These are phyloP conservation scores for Meganola albula DNA, from an alignment of 2,888 invertebrate genomes.

Conservation along the genomic window DNA sequence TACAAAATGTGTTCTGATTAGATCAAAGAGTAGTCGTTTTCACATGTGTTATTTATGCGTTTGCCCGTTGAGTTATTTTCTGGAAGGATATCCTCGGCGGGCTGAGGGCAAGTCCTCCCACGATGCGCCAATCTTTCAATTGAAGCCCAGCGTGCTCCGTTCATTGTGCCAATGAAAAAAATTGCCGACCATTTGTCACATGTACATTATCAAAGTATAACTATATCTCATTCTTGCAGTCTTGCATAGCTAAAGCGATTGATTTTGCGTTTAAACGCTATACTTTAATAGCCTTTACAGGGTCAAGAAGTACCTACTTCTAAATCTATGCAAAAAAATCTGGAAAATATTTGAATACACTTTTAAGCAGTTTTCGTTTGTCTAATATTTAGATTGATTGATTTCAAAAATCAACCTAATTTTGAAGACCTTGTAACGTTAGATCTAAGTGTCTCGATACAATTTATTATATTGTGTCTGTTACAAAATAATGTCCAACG, in stretches of 20 bases:
- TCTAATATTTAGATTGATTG: slow-evolving; percentile 5
- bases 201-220: no score
- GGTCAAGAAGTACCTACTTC: no score
- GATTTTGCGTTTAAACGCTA: no score
- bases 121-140: slow-evolving; percentile 68
- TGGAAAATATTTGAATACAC: no score
- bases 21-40: slow-evolving; percentile 10
- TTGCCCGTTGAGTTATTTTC: slow-evolving; percentile 50
- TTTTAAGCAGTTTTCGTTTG: neutral
- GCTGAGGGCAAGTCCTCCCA: slow-evolving; percentile 70
- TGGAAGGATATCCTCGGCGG: slow-evolving; percentile 74
- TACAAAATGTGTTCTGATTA: slow-evolving; percentile 5
- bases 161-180: slow-evolving; percentile 76
- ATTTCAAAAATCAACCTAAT: slow-evolving; percentile 26
- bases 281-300: no score
- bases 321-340: no score
- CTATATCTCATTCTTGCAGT: no score
- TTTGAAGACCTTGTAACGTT: slow-evolving; percentile 55
- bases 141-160: slow-evolving; percentile 56
- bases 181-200: no score
- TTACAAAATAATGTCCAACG: slow-evolving; percentile 46
- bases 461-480: slow-evolving; percentile 41
- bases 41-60: slow-evolving; percentile 34
- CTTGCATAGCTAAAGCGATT: no score
- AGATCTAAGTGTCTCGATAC: no score